These are phyloP conservation scores for Bicyclus anynana DNA, from an alignment of 1,140 invertebrate species.

Conservation along the genomic window DNA sequence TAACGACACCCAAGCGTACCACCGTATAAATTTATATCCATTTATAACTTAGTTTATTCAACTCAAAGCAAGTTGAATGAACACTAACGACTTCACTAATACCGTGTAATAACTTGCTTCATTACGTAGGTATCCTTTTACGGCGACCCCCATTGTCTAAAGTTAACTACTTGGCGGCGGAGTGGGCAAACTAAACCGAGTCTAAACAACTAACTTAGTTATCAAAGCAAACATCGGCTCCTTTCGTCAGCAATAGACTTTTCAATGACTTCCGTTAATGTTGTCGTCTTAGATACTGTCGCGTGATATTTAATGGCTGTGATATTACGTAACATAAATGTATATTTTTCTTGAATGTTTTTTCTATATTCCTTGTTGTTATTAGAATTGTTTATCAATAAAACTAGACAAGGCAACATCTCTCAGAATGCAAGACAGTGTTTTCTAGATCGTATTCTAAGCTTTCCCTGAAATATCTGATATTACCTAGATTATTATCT, in stretches of 20 bases:
- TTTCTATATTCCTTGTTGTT: no score
- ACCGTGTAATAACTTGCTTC: constrained; percentile 29
- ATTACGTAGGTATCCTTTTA: constrained; percentile 42
- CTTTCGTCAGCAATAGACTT: constrained; percentile 50
- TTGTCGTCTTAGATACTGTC: neutral
- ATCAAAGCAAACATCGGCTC: constrained; percentile 63
- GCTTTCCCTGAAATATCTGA: no score
- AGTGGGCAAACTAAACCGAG: constrained; percentile 48
- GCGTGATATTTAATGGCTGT: neutral
- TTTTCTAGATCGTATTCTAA: no score
- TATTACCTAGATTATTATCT: no score
- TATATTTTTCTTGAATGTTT: no score
- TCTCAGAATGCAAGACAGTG: no score
- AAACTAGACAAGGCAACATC: no score
- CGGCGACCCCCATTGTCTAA: constrained; percentile 46
- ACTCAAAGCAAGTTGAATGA: constrained; percentile 1
- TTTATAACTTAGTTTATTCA: constrained; percentile 5
- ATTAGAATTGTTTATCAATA: no score
- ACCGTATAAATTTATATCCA: constrained; percentile 2
- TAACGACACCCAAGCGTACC: neutral
- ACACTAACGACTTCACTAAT: constrained; percentile 17
- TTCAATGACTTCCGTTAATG: constrained; percentile 16
- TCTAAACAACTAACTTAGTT: constrained; percentile 51
- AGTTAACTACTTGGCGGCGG: constrained; percentile 54
- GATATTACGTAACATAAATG: no score